Base-by-base conservation (phyloP, 2,797 vertebrate genomes). In the Cyclopterus lumpus region DNA sequence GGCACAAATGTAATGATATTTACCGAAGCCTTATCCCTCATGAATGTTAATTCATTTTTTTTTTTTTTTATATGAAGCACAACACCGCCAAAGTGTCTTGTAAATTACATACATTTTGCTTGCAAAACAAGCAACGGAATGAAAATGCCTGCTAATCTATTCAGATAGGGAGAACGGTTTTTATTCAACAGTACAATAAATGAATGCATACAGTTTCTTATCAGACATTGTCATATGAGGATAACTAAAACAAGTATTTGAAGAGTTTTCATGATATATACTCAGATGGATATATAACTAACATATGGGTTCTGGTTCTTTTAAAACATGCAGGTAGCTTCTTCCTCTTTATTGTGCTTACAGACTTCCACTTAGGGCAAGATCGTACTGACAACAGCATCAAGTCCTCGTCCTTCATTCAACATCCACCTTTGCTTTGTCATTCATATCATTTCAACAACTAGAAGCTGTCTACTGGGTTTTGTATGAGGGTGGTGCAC, bases 161-260 rank as follows among this genome's bases (percentile, higher is more conserved):
- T 69, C 24, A 12, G 7, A 88, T 80, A 87, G 81, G 91, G 93
- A 95, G 92, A 94, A 93, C 93, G 87, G 79, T 71, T 91, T 95
- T 95, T 96, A 96, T 96, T 95, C 84, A 95, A 95, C 93, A 94
- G 92, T 91, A 91, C 93, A 91, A 94, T 95, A 89, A 96, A 92
- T 94, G 96, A 95, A 96, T 91, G 81, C 83, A 92, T 89, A 90
- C 92, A 88, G 90, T 83, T 89, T 91, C 75, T 89, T 79, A 81
- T 84, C 81, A 85, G 90, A 88, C 85, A 88, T 85, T 79, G 78
- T 86, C 83, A 80, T 79, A 91, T 88, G 84, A 88, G 69, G 76
- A 90, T 82, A 89, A 84, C 75, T 81, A 83, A 91, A 89, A 87
- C 75, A 85, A 84, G 81, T 87, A 92, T 88, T 67, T 71, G 73